Percentiles rank a stretch among this genome's conserved stretches.
phyloP scores from a whole-genome alignment of 2,888 invertebrate genomes.

The Mesorhabditis belari region DNA sequence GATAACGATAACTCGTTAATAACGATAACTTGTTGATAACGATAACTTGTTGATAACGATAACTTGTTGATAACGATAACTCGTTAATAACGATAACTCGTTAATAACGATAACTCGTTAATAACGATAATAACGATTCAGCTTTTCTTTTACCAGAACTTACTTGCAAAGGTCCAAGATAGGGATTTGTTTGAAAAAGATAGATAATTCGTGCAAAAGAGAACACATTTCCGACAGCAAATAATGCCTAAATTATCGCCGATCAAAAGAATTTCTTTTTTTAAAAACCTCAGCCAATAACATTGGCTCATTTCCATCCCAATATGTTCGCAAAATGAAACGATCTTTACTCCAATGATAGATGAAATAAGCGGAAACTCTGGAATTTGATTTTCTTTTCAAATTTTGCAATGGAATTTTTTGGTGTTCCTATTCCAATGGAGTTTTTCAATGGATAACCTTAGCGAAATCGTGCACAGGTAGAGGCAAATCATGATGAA shows the following conservation, averaged over 20 bases:
- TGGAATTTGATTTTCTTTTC: conserved; percentile 7
- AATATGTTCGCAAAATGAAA: conserved; percentile 53
- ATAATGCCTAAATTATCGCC: conserved; percentile 50
- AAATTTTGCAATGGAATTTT: not conserved
- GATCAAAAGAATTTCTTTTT: not conserved
- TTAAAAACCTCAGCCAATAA: conserved; percentile 56
- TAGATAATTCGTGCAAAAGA: conserved; percentile 61
- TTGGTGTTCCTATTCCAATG: too few relatives aligned
- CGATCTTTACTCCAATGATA: conserved; percentile 31
- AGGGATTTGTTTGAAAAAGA: conserved; percentile 61
- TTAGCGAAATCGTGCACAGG: conserved; percentile 59
- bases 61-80: not conserved
- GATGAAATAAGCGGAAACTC: conserved; percentile 28
- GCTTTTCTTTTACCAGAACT: not conserved
- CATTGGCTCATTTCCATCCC: conserved; percentile 60
- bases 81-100: conserved; percentile 39
- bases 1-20: not conserved
- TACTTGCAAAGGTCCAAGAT: conserved; percentile 60
- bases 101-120: not conserved
- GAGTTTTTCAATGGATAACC: too few relatives aligned
- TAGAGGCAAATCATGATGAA: conserved; percentile 62
- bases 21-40: not conserved
- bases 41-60: not conserved
- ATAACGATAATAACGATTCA: not conserved
- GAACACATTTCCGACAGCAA: conserved; percentile 61